Evolutionary conservation across 2,797 vertebrate genomes (phyloP).

Genomic region (Anableps anableps): DNA sequence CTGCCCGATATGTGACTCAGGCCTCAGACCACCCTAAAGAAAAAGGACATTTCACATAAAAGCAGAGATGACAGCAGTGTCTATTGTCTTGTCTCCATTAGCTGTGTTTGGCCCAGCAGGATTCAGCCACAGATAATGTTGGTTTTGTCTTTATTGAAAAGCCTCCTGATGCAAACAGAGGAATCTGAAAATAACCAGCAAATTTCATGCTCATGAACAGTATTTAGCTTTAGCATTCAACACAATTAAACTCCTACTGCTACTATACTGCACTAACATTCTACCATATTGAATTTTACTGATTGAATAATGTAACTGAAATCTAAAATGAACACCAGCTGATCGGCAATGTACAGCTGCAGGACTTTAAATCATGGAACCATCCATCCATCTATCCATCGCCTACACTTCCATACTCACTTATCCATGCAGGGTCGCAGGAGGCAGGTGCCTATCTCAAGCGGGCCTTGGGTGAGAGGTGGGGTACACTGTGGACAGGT

Average conservation of each 20-base stretch:
- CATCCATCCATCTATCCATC: too few relatives aligned
- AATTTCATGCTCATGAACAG: conserved; percentile 36
- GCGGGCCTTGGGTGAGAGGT: too few relatives aligned
- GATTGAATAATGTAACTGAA: not conserved
- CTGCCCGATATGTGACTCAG: conserved; percentile 27
- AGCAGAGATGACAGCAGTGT: conserved; percentile 48
- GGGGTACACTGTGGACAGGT: too few relatives aligned
- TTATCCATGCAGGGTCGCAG: too few relatives aligned
- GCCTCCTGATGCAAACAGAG: conserved; percentile 40
- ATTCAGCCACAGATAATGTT: conserved; percentile 45
- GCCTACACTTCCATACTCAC: too few relatives aligned
- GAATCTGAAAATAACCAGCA: conserved; percentile 51
- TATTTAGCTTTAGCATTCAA: conserved; percentile 39
- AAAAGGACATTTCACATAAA: conserved; percentile 41
- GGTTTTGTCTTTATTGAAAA: conserved; percentile 48
- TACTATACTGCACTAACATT: not conserved
- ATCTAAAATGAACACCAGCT: not conserved
- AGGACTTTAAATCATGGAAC: not conserved
- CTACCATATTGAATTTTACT: not conserved
- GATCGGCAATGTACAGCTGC: too few relatives aligned
- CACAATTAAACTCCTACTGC: conserved; percentile 32
- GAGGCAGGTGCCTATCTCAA: too few relatives aligned
- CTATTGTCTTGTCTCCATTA: conserved; percentile 64
- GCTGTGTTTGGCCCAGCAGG: conserved; percentile 41
- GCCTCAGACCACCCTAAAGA: conserved; percentile 26